phyloP scores from a whole-genome alignment of 2,888 invertebrate genomes.

The Octonoba sinensis region DNA sequence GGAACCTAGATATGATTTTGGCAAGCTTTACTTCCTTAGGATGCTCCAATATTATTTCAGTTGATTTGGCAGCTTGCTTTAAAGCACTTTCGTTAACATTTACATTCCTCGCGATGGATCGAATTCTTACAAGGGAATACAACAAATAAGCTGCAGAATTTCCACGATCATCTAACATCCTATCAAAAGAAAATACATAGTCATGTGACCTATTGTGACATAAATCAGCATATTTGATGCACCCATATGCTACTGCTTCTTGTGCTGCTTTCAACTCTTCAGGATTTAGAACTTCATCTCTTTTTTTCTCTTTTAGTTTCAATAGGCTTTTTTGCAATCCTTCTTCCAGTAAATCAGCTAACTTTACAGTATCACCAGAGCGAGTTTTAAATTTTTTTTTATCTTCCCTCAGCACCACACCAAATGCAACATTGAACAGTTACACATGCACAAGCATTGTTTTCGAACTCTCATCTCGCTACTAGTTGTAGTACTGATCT shows the following conservation, averaged over 20 bases:
- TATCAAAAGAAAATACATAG: slow-evolving; percentile 98
- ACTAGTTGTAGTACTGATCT: no score
- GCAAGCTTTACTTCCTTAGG: slow-evolving; percentile 95
- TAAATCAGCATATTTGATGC: slow-evolving; percentile 98
- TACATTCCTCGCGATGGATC: slow-evolving; percentile 74
- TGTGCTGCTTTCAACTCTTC: slow-evolving; percentile 87
- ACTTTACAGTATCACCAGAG: slow-evolving; percentile 93
- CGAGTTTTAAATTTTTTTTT: slow-evolving; percentile 98
- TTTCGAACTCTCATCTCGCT: no score
- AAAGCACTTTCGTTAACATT: slow-evolving; percentile 71
- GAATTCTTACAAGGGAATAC: slow-evolving; percentile 93
- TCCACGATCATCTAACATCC: slow-evolving; percentile 98
- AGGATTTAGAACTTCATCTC: slow-evolving; percentile 83
- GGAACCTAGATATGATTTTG: slow-evolving; percentile 81
- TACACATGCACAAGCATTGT: no score
- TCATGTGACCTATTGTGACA: slow-evolving; percentile 93
- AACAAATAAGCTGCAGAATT: slow-evolving; percentile 98
- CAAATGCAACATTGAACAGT: slow-evolving; percentile 95
- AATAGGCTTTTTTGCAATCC: slow-evolving; percentile 78
- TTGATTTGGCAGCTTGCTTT: slow-evolving; percentile 76
- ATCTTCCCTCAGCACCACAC: slow-evolving; percentile 97
- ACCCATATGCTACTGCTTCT: slow-evolving; percentile 95
- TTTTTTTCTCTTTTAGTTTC: slow-evolving; percentile 87
- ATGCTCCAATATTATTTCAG: slow-evolving; percentile 81
- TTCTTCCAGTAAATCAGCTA: slow-evolving; percentile 91